Evolutionary conservation across 2,113 vertebrate species (phyloP).

Genomic region (Choloepus hoffmanni): DNA sequence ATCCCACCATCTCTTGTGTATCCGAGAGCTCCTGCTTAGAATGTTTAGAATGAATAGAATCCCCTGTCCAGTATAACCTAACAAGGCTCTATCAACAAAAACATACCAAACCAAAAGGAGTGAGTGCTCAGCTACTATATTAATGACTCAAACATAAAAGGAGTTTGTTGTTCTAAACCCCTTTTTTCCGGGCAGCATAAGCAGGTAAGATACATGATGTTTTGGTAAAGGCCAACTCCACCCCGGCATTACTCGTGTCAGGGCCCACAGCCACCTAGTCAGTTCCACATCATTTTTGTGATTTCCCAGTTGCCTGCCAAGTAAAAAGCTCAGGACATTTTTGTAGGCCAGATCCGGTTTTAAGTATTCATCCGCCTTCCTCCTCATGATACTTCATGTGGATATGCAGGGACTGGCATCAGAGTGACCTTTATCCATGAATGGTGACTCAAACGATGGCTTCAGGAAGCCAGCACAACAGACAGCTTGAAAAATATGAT

Average conservation of each 20-base stretch:
- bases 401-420: background rate
- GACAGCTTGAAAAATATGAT: background rate
- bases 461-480: background rate
- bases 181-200: background rate
- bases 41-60: background rate
- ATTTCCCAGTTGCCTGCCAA: background rate
- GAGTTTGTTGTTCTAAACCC: background rate
- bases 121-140: constrained; percentile 34
- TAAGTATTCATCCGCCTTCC: background rate
- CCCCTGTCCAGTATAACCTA: background rate
- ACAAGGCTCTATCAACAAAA: background rate
- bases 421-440: background rate
- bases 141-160: background rate
- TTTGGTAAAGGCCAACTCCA: background rate
- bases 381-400: background rate
- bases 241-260: background rate
- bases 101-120: background rate
- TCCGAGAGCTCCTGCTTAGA: background rate
- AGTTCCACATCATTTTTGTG: background rate
- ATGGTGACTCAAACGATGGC: background rate
- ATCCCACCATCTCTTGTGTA: background rate
- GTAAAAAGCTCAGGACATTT: background rate
- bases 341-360: background rate
- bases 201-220: background rate
- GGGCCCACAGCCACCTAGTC: background rate